phyloP scores from a whole-genome alignment of 1,140 invertebrate genomes.

The Heterodera carotae region DNA sequence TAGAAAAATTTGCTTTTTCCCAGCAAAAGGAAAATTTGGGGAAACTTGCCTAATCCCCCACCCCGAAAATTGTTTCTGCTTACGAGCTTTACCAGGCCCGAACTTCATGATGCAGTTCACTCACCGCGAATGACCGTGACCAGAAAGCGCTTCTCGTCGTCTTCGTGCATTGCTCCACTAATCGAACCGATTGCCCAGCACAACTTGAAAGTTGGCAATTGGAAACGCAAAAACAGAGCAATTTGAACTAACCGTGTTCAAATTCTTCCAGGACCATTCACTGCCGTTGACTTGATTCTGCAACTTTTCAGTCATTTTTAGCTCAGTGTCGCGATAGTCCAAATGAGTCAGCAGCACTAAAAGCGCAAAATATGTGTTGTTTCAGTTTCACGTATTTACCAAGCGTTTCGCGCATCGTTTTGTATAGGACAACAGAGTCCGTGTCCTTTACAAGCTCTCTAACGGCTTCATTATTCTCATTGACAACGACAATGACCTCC shows the following conservation, averaged over 20 bases:
- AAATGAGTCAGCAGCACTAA: slow-evolving; percentile 95
- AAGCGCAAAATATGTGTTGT: slow-evolving; percentile 46
- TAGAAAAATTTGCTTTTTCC: too few species aligned
- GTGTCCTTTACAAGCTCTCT: slow-evolving; percentile 99
- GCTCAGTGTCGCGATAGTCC: slow-evolving; percentile 93
- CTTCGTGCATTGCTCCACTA: slow-evolving; percentile 96
- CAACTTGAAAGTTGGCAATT: slow-evolving; percentile 67
- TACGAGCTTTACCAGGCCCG: too few species aligned
- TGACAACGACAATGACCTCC: slow-evolving; percentile 99
- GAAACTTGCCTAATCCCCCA: too few species aligned
- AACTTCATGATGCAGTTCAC: too few species aligned
- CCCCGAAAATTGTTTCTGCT: too few species aligned
- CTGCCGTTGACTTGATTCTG: slow-evolving; percentile 97
- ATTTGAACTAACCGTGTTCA: slow-evolving; percentile 72
- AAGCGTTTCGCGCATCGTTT: slow-evolving; percentile 98
- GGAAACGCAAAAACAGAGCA: neutral
- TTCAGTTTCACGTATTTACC: slow-evolving; percentile 9
- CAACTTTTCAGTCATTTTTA: slow-evolving; percentile 98
- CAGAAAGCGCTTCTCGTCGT: slow-evolving; percentile 97
- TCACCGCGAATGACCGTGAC: slow-evolving; percentile 91
- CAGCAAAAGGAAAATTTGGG: too few species aligned
- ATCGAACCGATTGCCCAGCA: slow-evolving; percentile 99
- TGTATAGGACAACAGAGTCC: slow-evolving; percentile 98
- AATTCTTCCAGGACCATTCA: slow-evolving; percentile 99
- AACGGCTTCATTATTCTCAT: slow-evolving; percentile 99